phyloP scores from a whole-genome alignment of 2,797 vertebrate genomes.

The Salmo trutta region DNA sequence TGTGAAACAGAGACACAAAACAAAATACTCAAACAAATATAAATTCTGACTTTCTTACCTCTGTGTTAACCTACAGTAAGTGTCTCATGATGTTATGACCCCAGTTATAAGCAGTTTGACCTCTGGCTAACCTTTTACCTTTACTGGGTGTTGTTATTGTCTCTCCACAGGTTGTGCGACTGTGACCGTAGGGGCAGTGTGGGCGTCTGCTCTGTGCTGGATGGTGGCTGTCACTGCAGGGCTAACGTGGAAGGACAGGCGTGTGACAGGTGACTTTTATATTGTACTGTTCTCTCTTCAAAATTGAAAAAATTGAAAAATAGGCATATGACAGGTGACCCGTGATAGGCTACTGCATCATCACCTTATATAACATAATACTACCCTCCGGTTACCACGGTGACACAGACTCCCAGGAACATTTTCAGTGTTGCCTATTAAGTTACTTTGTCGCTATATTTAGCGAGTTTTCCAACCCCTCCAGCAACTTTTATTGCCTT shows the following conservation, averaged over 20 bases:
- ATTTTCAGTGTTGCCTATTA: no score
- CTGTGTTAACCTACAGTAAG: neutral
- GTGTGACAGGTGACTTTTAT: conserved; percentile 81
- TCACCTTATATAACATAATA: neutral
- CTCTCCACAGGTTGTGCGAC: conserved; percentile 75
- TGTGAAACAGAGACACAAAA: neutral
- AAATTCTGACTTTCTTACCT: neutral
- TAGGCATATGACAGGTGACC: neutral
- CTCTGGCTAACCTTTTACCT: neutral
- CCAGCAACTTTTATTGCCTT: no score
- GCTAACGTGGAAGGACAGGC: conserved; percentile 82
- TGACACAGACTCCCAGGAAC: conserved; percentile 11
- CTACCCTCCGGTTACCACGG: conserved; percentile 30
- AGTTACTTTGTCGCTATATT: no score
- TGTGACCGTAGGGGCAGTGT: conserved; percentile 80
- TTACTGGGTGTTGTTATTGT: conserved; percentile 20
- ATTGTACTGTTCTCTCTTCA: neutral
- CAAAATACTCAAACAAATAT: neutral
- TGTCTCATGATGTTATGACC: neutral
- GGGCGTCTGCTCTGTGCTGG: conserved; percentile 78
- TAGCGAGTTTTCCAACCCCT: no score
- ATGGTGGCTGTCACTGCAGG: conserved; percentile 86
- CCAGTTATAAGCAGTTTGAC: neutral
- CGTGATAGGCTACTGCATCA: neutral
- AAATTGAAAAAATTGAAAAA: no score